Evolutionary conservation across 2,797 vertebrate species (phyloP).

Genomic region (Cyprinella venusta): DNA sequence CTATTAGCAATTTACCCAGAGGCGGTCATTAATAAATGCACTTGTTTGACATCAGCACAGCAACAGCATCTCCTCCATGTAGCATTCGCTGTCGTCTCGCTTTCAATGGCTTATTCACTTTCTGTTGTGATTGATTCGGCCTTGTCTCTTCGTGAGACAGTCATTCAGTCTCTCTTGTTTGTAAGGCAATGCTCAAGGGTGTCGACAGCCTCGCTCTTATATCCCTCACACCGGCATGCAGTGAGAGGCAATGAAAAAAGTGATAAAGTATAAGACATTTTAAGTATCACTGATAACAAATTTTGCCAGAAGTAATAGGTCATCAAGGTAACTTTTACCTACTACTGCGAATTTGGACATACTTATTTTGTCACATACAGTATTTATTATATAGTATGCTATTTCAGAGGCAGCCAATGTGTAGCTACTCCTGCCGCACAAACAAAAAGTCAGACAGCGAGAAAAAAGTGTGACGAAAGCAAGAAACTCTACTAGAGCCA

Average conservation of each 20-base stretch:
- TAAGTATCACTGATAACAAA: not conserved
- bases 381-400: no score
- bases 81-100: slow-evolving; percentile 7
- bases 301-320: not conserved
- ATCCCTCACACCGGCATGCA: not conserved
- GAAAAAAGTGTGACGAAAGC: not conserved
- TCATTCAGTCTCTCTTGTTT: slow-evolving; percentile 18
- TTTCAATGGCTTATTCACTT: slow-evolving; percentile 25
- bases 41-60: slow-evolving; percentile 40
- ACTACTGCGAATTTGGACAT: not conserved
- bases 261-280: not conserved
- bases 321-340: not conserved
- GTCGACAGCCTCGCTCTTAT: not conserved
- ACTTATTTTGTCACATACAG: no score
- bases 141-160: slow-evolving; percentile 20
- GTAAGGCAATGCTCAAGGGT: not conserved
- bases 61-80: slow-evolving; percentile 17
- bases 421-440: not conserved
- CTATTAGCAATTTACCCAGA: slow-evolving; percentile 37
- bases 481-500: no score
- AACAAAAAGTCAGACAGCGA: not conserved
- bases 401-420: not conserved
- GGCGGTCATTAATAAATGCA: slow-evolving; percentile 46
- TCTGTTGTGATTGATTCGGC: slow-evolving; percentile 11
- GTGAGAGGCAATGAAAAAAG: slow-evolving; percentile 3